Percentiles rank a stretch among this genome's conserved stretches.
These are phyloP conservation scores for Oreocharis arfaki DNA, from an alignment of 2,113 vertebrate species.

Conservation along the genomic window DNA sequence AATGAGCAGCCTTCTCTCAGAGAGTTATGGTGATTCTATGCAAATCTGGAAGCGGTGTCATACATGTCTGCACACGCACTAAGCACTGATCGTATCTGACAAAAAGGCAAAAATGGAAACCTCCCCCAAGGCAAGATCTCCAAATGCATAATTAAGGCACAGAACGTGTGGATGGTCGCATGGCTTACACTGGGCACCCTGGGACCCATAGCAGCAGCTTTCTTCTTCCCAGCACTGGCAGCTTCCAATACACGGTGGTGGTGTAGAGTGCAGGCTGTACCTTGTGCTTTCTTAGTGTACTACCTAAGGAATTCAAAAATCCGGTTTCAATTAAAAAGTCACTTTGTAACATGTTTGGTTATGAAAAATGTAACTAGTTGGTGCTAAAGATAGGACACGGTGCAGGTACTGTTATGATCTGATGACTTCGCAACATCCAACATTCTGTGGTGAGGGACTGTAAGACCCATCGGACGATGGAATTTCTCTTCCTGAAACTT, in stretches of 20 bases:
- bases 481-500: not conserved
- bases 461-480: not conserved
- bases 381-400: not conserved
- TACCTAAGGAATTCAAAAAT: not conserved
- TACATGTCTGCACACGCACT: not conserved
- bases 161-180: not conserved
- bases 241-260: rapidly evolving
- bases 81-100: not conserved
- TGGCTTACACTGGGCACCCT: rapidly evolving
- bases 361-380: not conserved
- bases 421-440: not conserved
- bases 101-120: not conserved
- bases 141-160: not conserved
- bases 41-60: not conserved
- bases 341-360: not conserved
- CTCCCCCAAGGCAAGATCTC: not conserved
- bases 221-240: not conserved
- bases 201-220: not conserved
- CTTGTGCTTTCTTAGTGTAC: not conserved
- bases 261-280: not conserved
- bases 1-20: not conserved
- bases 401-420: not conserved
- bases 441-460: not conserved
- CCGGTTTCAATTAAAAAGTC: not conserved
- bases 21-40: not conserved